A percentile compares a stretch with the other conserved stretches of the same genome.
These are phyloP conservation scores for Drosophila borealis DNA, from an alignment of 2,888 invertebrate species.

Conservation along the genomic window DNA sequence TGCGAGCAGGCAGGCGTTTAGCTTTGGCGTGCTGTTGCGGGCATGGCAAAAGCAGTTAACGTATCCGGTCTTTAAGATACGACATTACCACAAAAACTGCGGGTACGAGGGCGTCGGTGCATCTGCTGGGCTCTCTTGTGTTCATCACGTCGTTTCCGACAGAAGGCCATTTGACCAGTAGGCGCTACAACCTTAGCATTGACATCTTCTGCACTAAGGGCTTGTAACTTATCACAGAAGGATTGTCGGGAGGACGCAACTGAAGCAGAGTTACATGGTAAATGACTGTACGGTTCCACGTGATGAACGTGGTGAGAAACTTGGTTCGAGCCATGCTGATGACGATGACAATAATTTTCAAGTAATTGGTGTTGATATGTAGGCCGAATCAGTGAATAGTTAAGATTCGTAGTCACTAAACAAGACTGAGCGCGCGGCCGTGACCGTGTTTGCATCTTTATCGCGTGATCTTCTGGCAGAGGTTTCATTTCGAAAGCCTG, in stretches of 20 bases:
- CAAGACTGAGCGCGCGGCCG: constrained; percentile 80
- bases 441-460: constrained; percentile 12
- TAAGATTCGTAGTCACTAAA: constrained; percentile 69
- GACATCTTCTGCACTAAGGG: constrained; percentile 35
- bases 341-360: constrained; percentile 24
- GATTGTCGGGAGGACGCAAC: constrained; percentile 76
- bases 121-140: constrained; percentile 54
- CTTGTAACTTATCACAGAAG: constrained; percentile 79
- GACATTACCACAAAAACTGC: constrained; percentile 62
- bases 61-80: constrained; percentile 29
- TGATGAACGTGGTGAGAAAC: constrained; percentile 70
- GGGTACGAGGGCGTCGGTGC: constrained; percentile 46
- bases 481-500: constrained; percentile 6
- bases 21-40: constrained; percentile 57
- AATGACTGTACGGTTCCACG: constrained; percentile 61
- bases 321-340: constrained; percentile 29
- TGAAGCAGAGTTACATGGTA: constrained; percentile 50
- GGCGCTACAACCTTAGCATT: constrained; percentile 40
- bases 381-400: constrained; percentile 49
- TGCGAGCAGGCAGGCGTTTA: constrained; percentile 51
- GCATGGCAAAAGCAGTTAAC: constrained; percentile 63
- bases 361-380: constrained; percentile 44
- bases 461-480: not conserved
- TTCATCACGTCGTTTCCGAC: constrained; percentile 46
- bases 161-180: constrained; percentile 42